phyloP scores from a whole-genome alignment of 2,888 invertebrate species.

The Eristalis tenax region DNA sequence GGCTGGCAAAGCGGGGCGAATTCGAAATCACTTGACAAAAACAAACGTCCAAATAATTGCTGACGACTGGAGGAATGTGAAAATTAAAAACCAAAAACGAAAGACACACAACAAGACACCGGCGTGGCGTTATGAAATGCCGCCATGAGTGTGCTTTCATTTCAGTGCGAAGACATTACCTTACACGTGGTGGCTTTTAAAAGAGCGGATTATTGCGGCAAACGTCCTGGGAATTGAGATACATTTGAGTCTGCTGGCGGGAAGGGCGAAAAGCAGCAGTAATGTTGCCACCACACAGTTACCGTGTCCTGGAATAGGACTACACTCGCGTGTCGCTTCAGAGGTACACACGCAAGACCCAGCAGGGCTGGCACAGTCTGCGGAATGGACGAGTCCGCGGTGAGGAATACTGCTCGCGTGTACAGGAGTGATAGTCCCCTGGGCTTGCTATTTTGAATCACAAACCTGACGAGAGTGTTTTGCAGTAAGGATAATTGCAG shows the following conservation, averaged over 20 bases:
- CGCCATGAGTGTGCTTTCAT: background rate
- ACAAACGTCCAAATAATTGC: conserved; percentile 4
- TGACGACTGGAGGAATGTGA: background rate
- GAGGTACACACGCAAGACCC: background rate
- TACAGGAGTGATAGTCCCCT: too few species aligned
- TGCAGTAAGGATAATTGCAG: too few species aligned
- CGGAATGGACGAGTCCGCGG: background rate
- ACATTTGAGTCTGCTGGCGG: background rate
- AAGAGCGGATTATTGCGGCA: background rate
- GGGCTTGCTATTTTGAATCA: too few species aligned
- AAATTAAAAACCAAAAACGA: background rate
- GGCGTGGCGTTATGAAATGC: conserved; percentile 4
- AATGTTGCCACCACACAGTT: background rate
- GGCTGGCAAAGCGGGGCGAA: conserved; percentile 1
- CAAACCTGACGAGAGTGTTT: too few species aligned
- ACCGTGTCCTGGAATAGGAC: background rate
- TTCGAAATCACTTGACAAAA: conserved; percentile 14
- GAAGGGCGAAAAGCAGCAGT: background rate
- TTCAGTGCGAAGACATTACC: background rate
- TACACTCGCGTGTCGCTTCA: background rate
- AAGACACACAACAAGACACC: background rate
- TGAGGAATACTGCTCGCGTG: too few species aligned
- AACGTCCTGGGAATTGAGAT: background rate
- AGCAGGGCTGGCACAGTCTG: background rate
- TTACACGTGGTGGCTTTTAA: background rate